phyloP scores from a whole-genome alignment of 2,888 invertebrate genomes.

The Myopa tessellatipennis region DNA sequence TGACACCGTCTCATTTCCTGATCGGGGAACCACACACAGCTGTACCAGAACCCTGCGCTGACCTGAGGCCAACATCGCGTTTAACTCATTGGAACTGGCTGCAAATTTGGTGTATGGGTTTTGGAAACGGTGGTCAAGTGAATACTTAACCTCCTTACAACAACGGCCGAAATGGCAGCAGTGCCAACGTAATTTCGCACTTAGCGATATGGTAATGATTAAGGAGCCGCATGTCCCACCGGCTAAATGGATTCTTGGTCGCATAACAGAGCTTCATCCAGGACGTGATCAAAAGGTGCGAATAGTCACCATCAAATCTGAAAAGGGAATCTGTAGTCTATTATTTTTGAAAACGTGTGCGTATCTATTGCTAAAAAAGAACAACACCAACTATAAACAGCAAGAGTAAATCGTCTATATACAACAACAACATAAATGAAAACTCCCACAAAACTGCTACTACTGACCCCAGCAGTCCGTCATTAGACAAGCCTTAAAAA shows the following conservation, averaged over 20 bases:
- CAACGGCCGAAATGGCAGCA: slow-evolving; percentile 30
- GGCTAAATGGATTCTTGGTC: slow-evolving; percentile 14
- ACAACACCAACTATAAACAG: too few species aligned
- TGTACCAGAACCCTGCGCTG: slow-evolving; percentile 30
- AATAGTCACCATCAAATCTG: slow-evolving; percentile 22
- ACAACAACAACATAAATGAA: too few species aligned
- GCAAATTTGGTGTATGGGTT: slow-evolving; percentile 42
- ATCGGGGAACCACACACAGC: slow-evolving; percentile 41
- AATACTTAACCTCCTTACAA: slow-evolving; percentile 38
- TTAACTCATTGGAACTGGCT: slow-evolving; percentile 21
- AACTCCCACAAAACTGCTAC: too few species aligned
- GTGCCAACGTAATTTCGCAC: slow-evolving; percentile 9
- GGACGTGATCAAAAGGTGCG: slow-evolving; percentile 41
- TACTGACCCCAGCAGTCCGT: too few species aligned
- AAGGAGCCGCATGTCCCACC: slow-evolving; percentile 24
- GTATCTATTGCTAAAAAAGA: too few species aligned
- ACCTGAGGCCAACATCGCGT: neutral
- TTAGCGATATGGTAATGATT: slow-evolving; percentile 9
- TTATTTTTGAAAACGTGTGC: too few species aligned
- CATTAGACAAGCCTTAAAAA: too few species aligned
- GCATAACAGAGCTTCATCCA: slow-evolving; percentile 39
- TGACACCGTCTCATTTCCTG: slow-evolving; percentile 42
- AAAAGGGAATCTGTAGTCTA: too few species aligned
- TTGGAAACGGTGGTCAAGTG: slow-evolving; percentile 43
- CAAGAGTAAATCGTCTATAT: too few species aligned